Conservation (phyloP, 2,888 invertebrate genomes). For the Ditula angustiorana region DNA sequence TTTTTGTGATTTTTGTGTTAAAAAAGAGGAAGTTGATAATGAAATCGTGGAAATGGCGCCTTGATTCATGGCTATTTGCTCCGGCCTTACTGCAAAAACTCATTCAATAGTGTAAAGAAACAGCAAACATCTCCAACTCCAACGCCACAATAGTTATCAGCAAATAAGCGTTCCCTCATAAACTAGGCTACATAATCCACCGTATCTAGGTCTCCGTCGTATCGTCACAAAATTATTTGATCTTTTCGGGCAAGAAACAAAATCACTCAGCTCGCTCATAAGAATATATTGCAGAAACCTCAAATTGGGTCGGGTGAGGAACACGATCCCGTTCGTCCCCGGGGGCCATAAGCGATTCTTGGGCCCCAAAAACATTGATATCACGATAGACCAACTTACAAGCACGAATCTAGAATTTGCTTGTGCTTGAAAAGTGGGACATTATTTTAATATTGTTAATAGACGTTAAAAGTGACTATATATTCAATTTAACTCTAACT, state of each 20-base stretch:
- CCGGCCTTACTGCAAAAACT: too few species aligned
- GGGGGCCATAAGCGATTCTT: constrained; percentile 23
- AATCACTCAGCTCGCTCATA: constrained; percentile 20
- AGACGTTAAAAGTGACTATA: too few species aligned
- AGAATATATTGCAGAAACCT: constrained; percentile 30
- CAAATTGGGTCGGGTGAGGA: constrained; percentile 22
- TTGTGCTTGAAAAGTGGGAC: neutral
- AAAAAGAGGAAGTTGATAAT: too few species aligned
- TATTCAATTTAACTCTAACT: too few species aligned
- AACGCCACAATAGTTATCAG: neutral
- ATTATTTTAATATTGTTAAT: too few species aligned
- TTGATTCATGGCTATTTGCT: too few species aligned
- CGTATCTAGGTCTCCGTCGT: neutral
- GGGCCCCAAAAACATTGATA: constrained; percentile 29
- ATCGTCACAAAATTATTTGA: constrained; percentile 2
- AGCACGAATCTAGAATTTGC: neutral
- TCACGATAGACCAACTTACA: constrained; percentile 9
- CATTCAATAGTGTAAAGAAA: neutral
- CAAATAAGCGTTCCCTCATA: neutral
- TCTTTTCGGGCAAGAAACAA: constrained; percentile 20
- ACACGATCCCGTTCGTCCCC: constrained; percentile 24
- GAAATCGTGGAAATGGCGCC: too few species aligned
- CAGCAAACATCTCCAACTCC: too few species aligned
- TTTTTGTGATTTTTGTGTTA: too few species aligned
- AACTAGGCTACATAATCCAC: neutral